Evolutionary conservation across 1,140 invertebrate genomes (phyloP), one percentile per base, ranked within the genome.

Genomic region (Aphidius ervi): DNA sequence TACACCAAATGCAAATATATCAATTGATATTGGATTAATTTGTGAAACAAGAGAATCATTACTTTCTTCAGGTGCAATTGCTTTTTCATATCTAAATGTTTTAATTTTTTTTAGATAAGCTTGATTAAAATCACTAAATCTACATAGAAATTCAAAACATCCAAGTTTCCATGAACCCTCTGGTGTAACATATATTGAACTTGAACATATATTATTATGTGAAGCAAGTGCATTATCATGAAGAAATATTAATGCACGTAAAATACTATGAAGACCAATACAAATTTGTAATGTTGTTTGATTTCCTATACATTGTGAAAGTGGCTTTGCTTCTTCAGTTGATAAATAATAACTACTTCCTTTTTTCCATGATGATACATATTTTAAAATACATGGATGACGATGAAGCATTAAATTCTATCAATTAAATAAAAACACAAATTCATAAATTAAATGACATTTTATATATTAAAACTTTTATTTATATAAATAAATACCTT

Each of bases 91-190:
- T 54, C 91, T 85, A 64, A 85, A 83, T 54, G 81, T 83, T 71
- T 84, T 83, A 31, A 86, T 85, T 74, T 88, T 85, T 65, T 87
- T 85, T 39, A 93, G 77, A 73, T 88, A 88, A 46, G 84, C 79
- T 50, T 77, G 67, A 42, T 83, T 89, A 9, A 91, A 76, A 50
- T 92, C 88, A 58, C 77, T 77, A 68, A 87, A 87, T 66, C 83
- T 81, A 75, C 88, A 91, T 1, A 91, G 77, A 78, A 88, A 91
- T 72, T 94, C 90, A 56, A 94, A 78, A 5, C 90, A 90, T 20
- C 89, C 90, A 10, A 95, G 77, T 74, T 89, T 91, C 92, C 92
- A 94, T 60, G 82, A 86, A 6, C 91, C 90, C 76, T 93, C 89
- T 10, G 84, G 81, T 7, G 87, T 87, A 5, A 94, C 87, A 79